phyloP scores from a whole-genome alignment of 2,888 invertebrate genomes.

The Macropis europaea region DNA sequence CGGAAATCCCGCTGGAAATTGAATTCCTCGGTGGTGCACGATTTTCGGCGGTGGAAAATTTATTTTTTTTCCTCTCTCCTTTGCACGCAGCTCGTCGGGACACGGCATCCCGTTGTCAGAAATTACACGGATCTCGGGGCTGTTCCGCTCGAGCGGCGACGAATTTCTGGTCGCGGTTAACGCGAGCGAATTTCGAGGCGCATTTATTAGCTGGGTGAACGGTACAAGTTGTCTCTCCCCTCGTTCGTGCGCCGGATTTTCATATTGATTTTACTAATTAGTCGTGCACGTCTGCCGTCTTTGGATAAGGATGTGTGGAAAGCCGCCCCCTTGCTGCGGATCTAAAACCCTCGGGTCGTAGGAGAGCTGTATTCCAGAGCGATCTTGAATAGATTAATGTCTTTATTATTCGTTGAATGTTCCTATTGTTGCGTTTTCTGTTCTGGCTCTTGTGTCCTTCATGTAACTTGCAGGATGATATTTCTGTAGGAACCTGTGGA shows the following conservation, averaged over 20 bases:
- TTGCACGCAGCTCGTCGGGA: not conserved
- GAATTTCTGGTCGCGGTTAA: conserved; percentile 41
- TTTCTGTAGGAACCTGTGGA: too few relatives aligned
- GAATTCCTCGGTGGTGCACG: conserved; percentile 2
- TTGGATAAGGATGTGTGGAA: conserved; percentile 15
- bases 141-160: not conserved
- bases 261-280: conserved; percentile 75
- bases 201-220: conserved; percentile 56
- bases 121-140: conserved; percentile 24
- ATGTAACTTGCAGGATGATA: too few relatives aligned
- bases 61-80: not conserved
- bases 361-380: too few relatives aligned
- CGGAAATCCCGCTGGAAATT: not conserved
- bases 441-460: too few relatives aligned
- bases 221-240: conserved; percentile 54
- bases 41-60: conserved; percentile 2
- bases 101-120: not conserved
- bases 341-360: too few relatives aligned
- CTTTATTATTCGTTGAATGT: too few relatives aligned
- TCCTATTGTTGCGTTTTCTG: too few relatives aligned
- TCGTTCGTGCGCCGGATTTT: conserved; percentile 67
- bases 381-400: too few relatives aligned
- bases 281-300: conserved; percentile 20
- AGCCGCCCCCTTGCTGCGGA: not conserved
- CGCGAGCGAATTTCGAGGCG: conserved; percentile 45